Percentiles rank a stretch among this genome's conserved stretches.
These are phyloP conservation scores for Cantharis rustica DNA, from an alignment of 2,888 invertebrate genomes.

Conservation along the genomic window DNA sequence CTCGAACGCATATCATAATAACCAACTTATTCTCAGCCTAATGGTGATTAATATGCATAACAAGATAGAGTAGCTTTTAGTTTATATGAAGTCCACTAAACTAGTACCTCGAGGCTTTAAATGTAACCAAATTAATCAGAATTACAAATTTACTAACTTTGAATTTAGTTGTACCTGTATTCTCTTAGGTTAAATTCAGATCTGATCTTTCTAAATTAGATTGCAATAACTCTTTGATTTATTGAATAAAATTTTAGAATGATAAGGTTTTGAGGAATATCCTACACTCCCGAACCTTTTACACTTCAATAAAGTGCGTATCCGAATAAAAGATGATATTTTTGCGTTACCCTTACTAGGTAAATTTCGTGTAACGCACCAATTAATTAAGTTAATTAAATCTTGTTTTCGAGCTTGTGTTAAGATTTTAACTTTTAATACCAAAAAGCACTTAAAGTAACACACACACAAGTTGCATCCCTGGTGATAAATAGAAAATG, in stretches of 20 bases:
- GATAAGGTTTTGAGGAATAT: neutral
- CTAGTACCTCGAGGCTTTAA: constrained; percentile 29
- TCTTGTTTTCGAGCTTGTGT: neutral
- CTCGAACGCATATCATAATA: constrained; percentile 29
- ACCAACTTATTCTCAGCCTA: constrained; percentile 33
- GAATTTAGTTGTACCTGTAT: constrained; percentile 23
- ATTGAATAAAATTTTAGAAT: constrained; percentile 4
- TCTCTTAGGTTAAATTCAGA: constrained; percentile 17
- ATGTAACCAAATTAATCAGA: constrained; percentile 40
- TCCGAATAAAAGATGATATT: neutral
- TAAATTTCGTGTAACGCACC: neutral
- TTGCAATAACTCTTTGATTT: constrained; percentile 4
- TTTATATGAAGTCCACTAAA: constrained; percentile 28
- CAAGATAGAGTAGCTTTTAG: constrained; percentile 32
- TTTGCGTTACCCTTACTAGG: neutral
- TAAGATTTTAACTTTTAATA: neutral
- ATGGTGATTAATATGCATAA: constrained; percentile 40
- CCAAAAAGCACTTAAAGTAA: neutral
- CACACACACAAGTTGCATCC: neutral
- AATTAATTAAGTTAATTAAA: neutral
- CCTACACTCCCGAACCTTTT: neutral
- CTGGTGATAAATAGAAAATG: neutral
- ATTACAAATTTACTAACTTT: constrained; percentile 37
- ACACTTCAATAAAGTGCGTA: no score
- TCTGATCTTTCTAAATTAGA: constrained; percentile 5